These are phyloP conservation scores for Aptenodytes forsteri DNA, from an alignment of 2,113 vertebrate genomes.

Conservation along the genomic window DNA sequence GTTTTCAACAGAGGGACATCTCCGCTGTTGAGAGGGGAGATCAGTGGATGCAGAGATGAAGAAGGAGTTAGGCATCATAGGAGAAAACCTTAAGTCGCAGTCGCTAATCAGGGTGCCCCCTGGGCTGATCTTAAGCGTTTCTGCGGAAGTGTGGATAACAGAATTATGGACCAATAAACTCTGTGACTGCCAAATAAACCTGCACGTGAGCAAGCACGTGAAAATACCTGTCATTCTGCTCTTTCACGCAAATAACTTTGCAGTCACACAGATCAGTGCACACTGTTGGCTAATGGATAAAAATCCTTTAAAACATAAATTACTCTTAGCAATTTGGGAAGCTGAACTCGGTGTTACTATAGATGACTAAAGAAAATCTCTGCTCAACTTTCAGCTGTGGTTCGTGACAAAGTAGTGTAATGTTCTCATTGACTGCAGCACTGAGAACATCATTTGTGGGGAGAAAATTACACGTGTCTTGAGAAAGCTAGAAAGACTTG, in stretches of 20 bases:
- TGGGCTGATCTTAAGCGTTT: neutral
- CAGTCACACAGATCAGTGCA: too few relatives aligned
- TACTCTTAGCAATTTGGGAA: neutral
- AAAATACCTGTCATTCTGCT: rapidly evolving
- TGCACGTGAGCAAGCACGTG: rapidly evolving
- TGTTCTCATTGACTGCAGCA: neutral
- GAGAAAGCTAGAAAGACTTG: neutral
- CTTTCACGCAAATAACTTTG: rapidly evolving
- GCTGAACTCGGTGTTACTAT: rapidly evolving
- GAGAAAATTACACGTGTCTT: rapidly evolving
- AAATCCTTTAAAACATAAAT: neutral
- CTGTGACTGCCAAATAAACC: neutral
- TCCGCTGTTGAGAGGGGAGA: neutral
- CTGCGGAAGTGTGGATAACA: neutral
- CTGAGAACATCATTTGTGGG: neutral
- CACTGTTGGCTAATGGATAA: rapidly evolving
- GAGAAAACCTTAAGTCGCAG: neutral
- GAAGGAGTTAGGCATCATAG: neutral
- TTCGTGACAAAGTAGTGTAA: neutral
- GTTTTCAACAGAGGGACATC: neutral
- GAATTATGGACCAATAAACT: neutral
- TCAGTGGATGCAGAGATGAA: neutral
- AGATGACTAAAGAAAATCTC: neutral
- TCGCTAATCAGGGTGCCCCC: too few relatives aligned
- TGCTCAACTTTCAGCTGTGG: neutral